Evolutionary conservation across 2,797 vertebrate species (phyloP).

Genomic region (Tachyglossus aculeatus): DNA sequence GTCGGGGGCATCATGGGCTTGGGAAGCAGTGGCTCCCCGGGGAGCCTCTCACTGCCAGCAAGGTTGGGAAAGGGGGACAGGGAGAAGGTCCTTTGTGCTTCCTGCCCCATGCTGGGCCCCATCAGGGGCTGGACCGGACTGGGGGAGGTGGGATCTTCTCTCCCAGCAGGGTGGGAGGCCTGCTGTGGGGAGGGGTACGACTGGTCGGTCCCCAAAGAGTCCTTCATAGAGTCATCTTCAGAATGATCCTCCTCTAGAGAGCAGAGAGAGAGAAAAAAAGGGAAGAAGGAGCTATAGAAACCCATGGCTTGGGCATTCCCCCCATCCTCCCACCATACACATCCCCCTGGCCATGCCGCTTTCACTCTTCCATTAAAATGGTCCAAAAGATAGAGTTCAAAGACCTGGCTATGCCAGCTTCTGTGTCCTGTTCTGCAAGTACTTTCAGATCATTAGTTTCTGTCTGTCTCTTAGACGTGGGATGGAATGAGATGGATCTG

Average conservation of each 20-base stretch:
- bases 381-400: no score
- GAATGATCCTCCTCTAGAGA: conserved; percentile 87
- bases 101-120: conserved; percentile 66
- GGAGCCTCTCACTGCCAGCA: conserved; percentile 72
- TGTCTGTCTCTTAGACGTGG: no score
- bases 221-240: conserved; percentile 82
- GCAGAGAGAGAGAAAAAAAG: conserved; percentile 7
- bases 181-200: conserved; percentile 84
- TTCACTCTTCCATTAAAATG: no score
- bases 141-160: conserved; percentile 80
- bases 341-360: neutral
- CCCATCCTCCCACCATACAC: neutral
- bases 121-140: conserved; percentile 77
- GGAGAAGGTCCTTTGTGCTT: conserved; percentile 81
- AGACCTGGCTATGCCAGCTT: no score
- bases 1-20: conserved; percentile 82
- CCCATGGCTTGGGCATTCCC: neutral
- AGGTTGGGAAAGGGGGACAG: conserved; percentile 80
- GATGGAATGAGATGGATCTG: no score
- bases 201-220: conserved; percentile 75
- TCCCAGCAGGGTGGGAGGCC: conserved; percentile 40
- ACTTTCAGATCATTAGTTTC: no score
- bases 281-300: conserved; percentile 21
- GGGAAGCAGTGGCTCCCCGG: conserved; percentile 80
- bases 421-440: no score